Conservation (phyloP, 2,888 invertebrate species). For the Drosophila seclusa region DNA sequence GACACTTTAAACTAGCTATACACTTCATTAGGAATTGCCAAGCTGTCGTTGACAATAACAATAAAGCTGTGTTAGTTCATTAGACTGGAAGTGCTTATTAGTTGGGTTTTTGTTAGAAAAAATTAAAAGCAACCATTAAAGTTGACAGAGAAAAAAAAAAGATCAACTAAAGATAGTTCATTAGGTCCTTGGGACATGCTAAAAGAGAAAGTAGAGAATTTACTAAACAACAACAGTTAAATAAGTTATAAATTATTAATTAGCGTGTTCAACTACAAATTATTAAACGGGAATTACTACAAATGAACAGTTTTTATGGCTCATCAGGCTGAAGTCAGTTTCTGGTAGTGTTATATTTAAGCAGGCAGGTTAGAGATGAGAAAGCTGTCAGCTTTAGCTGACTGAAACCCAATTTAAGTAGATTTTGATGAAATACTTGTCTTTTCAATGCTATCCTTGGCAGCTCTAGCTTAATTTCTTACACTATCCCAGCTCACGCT, state of each 20-base stretch:
- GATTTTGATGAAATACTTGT: not conserved
- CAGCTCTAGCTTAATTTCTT: not conserved
- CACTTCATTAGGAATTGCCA: slow-evolving; percentile 9
- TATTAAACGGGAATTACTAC: not conserved
- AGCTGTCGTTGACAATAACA: not conserved
- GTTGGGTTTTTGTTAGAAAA: not conserved
- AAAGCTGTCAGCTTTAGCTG: not conserved
- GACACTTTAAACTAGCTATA: slow-evolving; percentile 6
- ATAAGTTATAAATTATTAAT: slow-evolving; percentile 1
- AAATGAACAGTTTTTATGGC: not conserved
- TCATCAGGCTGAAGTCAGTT: not conserved
- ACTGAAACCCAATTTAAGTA: not conserved
- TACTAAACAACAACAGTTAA: not conserved
- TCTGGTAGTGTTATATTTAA: not conserved
- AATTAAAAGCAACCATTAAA: not conserved
- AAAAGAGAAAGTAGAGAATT: not conserved
- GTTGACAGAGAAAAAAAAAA: not conserved
- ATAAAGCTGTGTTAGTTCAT: not conserved
- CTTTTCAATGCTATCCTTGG: not conserved
- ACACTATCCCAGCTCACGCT: slow-evolving; percentile 20
- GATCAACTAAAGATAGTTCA: not conserved
- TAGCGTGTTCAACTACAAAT: not conserved
- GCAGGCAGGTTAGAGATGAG: not conserved
- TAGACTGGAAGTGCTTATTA: slow-evolving; percentile 2
- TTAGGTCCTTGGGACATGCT: not conserved